Conservation (phyloP, 1,140 invertebrate species). For the Macrobrachium nipponense region DNA sequence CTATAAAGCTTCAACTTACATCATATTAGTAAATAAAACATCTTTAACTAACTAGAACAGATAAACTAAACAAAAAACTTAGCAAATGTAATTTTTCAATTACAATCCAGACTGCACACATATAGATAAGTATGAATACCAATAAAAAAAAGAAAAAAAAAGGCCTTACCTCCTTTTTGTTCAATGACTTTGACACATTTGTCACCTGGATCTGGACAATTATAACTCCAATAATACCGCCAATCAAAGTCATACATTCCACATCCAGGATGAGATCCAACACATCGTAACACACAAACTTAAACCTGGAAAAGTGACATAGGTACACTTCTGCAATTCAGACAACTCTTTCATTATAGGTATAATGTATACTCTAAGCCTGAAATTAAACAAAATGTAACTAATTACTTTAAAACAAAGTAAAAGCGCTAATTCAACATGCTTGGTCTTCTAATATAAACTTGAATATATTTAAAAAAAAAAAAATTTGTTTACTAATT, state of each 20-base stretch:
- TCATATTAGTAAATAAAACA: too few relatives aligned
- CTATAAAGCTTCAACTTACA: too few relatives aligned
- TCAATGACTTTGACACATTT: constrained; percentile 93
- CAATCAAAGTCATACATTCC: constrained; percentile 83
- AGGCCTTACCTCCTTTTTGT: constrained; percentile 80
- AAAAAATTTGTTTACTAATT: too few relatives aligned
- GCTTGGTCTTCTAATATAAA: too few relatives aligned
- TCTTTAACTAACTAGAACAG: too few relatives aligned
- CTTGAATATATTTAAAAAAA: too few relatives aligned
- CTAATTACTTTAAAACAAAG: too few relatives aligned
- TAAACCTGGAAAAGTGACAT: constrained; percentile 24
- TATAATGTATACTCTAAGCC: too few relatives aligned
- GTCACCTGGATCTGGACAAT: constrained; percentile 85
- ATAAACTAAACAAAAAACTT: neutral
- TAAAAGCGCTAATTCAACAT: too few relatives aligned
- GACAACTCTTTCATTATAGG: too few relatives aligned
- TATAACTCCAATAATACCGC: constrained; percentile 80
- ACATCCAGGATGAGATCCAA: constrained; percentile 89
- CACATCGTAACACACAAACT: constrained; percentile 82
- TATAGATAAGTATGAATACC: too few relatives aligned
- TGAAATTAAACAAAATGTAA: too few relatives aligned
- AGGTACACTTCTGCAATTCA: neutral
- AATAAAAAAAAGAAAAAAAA: neutral
- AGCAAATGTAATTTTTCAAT: neutral
- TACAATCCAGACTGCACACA: neutral